These are phyloP conservation scores for Stichodactyla helianthus DNA, from an alignment of 64 coral and sea anemone species.

Conservation along the genomic window DNA sequence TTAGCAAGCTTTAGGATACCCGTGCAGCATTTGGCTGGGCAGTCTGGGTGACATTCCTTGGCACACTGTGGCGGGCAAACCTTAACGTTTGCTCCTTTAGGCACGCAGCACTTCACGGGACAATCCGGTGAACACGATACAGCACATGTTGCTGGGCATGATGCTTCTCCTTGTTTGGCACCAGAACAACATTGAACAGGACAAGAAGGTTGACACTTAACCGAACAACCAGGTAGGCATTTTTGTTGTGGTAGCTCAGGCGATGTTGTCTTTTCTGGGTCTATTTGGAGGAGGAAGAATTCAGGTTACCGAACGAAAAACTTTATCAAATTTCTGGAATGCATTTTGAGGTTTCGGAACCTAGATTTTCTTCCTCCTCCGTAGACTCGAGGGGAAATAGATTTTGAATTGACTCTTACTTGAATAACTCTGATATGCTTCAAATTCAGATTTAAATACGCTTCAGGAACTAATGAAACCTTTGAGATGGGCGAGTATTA, in stretches of 20 bases:
- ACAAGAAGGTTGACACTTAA: slow-evolving; percentile 4
- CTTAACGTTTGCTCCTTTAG: neutral
- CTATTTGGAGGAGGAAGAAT: slow-evolving; percentile 40
- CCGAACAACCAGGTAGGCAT: neutral
- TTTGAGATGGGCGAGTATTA: neutral
- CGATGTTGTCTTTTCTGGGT: neutral
- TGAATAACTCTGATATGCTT: too few relatives aligned
- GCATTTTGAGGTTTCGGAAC: slow-evolving; percentile 30
- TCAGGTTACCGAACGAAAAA: neutral
- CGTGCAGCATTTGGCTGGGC: slow-evolving; percentile 9
- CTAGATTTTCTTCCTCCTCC: slow-evolving; percentile 31
- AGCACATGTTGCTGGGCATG: neutral
- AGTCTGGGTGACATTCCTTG: neutral
- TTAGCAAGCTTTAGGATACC: neutral
- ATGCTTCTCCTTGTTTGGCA: neutral
- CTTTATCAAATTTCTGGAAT: slow-evolving; percentile 1
- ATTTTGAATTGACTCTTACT: neutral
- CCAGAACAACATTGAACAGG: slow-evolving; percentile 3
- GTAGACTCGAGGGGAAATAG: slow-evolving; percentile 6
- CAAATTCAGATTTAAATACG: too few relatives aligned
- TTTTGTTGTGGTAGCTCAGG: neutral
- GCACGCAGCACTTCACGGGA: neutral
- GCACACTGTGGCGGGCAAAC: slow-evolving; percentile 5
- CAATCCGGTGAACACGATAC: neutral
- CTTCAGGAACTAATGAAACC: neutral